Conservation (phyloP, 37 sponge, comb jelly and placozoan species). For the Dysidea cf. avara region DNA sequence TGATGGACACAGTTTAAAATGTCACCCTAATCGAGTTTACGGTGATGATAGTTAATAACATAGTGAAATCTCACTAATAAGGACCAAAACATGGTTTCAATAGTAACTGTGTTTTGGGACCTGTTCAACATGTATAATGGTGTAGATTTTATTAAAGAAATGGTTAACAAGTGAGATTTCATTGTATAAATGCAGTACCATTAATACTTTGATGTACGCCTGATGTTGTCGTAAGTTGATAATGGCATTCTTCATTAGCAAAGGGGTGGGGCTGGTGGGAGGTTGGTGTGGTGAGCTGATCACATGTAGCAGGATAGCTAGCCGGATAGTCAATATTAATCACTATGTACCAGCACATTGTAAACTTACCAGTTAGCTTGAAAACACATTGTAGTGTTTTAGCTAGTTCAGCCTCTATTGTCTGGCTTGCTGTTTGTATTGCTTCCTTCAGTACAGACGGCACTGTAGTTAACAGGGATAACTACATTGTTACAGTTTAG, state of each 20-base stretch:
- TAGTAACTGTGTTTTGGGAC: no score
- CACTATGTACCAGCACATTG: background rate
- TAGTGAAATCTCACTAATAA: no score
- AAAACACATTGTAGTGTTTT: constrained; percentile 45
- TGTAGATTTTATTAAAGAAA: no score
- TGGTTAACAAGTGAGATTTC: no score
- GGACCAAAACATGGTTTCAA: no score
- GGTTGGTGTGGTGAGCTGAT: constrained; percentile 59
- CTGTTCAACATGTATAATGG: no score
- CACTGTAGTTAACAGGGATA: constrained; percentile 36
- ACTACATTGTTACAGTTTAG: background rate
- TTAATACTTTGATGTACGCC: constrained; percentile 81
- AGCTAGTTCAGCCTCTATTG: constrained; percentile 67
- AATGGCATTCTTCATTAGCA: constrained; percentile 73
- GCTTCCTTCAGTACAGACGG: constrained; percentile 83
- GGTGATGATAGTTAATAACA: no score
- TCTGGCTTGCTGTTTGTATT: constrained; percentile 73
- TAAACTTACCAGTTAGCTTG: constrained; percentile 71
- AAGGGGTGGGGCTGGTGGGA: constrained; percentile 20
- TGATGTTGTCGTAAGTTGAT: constrained; percentile 92
- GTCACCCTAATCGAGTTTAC: constrained; percentile 65
- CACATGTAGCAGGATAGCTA: constrained; percentile 59
- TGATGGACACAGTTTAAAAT: constrained; percentile 64
- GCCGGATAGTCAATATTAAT: background rate
- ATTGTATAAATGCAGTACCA: no score